Evolutionary conservation across 2,888 invertebrate genomes (phyloP).

Genomic region (Ctenicera cuprea): DNA sequence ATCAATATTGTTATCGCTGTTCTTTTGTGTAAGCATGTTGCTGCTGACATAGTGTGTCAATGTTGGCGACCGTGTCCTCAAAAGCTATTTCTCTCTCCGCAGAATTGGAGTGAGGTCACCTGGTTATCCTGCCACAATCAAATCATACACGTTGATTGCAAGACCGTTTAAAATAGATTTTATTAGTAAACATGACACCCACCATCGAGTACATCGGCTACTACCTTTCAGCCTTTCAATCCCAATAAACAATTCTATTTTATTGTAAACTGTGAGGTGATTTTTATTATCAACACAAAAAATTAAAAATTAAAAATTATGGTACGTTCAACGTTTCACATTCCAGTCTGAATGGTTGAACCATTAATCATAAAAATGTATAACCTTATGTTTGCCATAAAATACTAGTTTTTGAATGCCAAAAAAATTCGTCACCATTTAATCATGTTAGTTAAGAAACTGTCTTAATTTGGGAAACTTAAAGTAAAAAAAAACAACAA

Average conservation of each 20-base stretch:
- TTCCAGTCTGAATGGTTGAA: too few relatives aligned
- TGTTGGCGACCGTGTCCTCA: slow-evolving; percentile 49
- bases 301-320: too few relatives aligned
- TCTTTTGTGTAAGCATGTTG: slow-evolving; percentile 16
- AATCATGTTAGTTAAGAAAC: background rate
- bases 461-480: too few relatives aligned
- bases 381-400: slow-evolving; percentile 9
- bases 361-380: slow-evolving; percentile 17
- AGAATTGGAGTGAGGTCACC: slow-evolving; percentile 47
- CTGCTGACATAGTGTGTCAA: slow-evolving; percentile 25
- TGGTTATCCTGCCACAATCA: slow-evolving; percentile 36
- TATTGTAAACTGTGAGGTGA: too few relatives aligned
- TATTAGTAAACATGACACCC: slow-evolving; percentile 6
- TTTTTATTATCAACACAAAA: too few relatives aligned
- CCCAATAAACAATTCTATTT: too few relatives aligned
- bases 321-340: too few relatives aligned
- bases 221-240: too few relatives aligned
- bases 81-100: slow-evolving; percentile 43
- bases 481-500: too few relatives aligned
- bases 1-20: slow-evolving; percentile 21
- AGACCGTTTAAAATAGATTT: slow-evolving; percentile 9
- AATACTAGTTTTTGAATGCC: slow-evolving; percentile 5
- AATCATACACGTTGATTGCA: slow-evolving; percentile 8
- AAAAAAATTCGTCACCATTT: background rate
- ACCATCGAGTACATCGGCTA: background rate